phyloP scores from a whole-genome alignment of 2,113 vertebrate species.

The Antechinus stuartii region DNA sequence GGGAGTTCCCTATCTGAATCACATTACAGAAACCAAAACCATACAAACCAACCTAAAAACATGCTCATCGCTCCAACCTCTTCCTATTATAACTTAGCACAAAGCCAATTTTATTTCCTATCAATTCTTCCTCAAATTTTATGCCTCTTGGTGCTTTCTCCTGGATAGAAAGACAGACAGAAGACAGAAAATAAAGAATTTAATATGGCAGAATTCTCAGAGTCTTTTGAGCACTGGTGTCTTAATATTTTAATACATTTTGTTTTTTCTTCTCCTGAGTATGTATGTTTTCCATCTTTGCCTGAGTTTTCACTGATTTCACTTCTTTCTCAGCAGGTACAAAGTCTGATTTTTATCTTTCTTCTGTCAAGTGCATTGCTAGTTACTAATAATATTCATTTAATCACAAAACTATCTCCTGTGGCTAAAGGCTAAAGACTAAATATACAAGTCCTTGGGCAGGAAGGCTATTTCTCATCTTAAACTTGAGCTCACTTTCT shows the following conservation, averaged over 20 bases:
- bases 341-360: neutral
- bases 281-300: conserved; percentile 28
- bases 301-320: conserved; percentile 5
- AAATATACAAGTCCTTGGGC: conserved; percentile 6
- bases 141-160: neutral
- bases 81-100: neutral
- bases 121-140: conserved; percentile 18
- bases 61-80: neutral
- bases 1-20: neutral
- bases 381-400: conserved; percentile 32
- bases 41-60: neutral
- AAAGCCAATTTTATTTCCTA: conserved; percentile 43
- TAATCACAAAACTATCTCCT: conserved; percentile 5
- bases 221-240: neutral
- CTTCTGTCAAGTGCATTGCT: neutral
- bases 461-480: conserved; percentile 33
- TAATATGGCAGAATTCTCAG: conserved; percentile 26
- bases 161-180: neutral
- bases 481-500: conserved; percentile 46
- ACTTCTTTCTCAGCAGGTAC: neutral
- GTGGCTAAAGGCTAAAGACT: conserved; percentile 7
- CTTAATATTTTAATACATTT: conserved; percentile 24
- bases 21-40: neutral
- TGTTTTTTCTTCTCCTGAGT: neutral
- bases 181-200: neutral